Conservation (phyloP, 2,797 vertebrate genomes). For the Pseudochirops cupreus region DNA sequence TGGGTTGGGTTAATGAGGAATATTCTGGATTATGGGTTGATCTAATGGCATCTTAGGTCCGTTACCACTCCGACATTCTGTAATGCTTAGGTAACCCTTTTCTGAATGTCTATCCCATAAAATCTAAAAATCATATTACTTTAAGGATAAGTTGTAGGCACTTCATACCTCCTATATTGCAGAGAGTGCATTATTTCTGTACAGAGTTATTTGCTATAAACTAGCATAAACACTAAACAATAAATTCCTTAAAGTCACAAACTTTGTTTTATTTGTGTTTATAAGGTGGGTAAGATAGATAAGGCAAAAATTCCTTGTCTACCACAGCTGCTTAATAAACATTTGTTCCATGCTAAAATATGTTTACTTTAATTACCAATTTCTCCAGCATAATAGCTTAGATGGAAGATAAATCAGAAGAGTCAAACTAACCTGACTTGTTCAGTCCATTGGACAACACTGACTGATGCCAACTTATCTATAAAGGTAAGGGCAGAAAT, state of each 20-base stretch:
- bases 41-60: not conserved
- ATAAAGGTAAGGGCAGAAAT: not conserved
- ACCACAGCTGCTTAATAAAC: not conserved
- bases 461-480: not conserved
- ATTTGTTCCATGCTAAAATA: not conserved
- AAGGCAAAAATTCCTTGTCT: not conserved
- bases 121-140: not conserved
- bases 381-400: not conserved
- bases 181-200: not conserved
- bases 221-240: not conserved
- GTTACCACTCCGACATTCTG: not conserved
- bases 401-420: not conserved
- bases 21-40: not conserved
- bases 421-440: not conserved
- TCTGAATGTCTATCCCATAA: not conserved
- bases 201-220: not conserved
- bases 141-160: not conserved
- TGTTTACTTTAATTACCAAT: not conserved
- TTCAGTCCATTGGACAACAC: not conserved
- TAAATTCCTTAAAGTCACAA: not conserved
- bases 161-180: not conserved
- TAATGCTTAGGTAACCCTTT: not conserved
- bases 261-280: not conserved
- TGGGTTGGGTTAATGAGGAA: not conserved
- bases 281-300: not conserved